Conservation (phyloP, 2,888 invertebrate genomes). For the Cryptocephalus primarius region DNA sequence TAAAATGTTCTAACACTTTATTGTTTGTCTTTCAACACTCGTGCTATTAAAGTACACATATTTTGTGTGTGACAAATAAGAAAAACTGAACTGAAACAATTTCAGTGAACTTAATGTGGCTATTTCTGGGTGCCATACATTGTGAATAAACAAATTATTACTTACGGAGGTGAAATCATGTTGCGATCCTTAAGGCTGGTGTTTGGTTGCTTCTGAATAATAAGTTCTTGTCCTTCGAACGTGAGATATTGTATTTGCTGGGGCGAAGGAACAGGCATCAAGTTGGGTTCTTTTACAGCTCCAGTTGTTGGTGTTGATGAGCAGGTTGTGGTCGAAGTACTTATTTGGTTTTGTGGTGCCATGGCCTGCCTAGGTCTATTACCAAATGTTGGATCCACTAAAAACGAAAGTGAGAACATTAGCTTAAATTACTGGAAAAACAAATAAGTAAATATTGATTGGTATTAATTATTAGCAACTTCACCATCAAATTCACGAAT, state of each 20-base stretch:
- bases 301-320: constrained; percentile 29
- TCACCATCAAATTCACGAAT: too few relatives aligned
- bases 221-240: constrained; percentile 92
- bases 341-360: constrained; percentile 47
- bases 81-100: too few relatives aligned
- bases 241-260: constrained; percentile 93
- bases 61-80: too few relatives aligned
- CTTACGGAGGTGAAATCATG: constrained; percentile 67
- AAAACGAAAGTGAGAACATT: constrained; percentile 2
- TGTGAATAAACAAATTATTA: constrained; percentile 14
- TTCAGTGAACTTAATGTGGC: too few relatives aligned
- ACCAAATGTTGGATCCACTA: constrained; percentile 52
- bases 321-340: constrained; percentile 30
- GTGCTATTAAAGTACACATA: too few relatives aligned
- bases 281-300: constrained; percentile 64
- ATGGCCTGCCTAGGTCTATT: constrained; percentile 48
- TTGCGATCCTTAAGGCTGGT: constrained; percentile 73
- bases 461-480: too few relatives aligned
- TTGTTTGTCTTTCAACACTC: too few relatives aligned
- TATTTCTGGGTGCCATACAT: too few relatives aligned
- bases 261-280: constrained; percentile 93
- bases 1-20: too few relatives aligned
- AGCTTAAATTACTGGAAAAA: not conserved
- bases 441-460: not conserved
- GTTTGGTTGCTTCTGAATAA: constrained; percentile 92